phyloP scores from a whole-genome alignment of 2,797 vertebrate genomes.

The Amphiprion clarkii region DNA sequence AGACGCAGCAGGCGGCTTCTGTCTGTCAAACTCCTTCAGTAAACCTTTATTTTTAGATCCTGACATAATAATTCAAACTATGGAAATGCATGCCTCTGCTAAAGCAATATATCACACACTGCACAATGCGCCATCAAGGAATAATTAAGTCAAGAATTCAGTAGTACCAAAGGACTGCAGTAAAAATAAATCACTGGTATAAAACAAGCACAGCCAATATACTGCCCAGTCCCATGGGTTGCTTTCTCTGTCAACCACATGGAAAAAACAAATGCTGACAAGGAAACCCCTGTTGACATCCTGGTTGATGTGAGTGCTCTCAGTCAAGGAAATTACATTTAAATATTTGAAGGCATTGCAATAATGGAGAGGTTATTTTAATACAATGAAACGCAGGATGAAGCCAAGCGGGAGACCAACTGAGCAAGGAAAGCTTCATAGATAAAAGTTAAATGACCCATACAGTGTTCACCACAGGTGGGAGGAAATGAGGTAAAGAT shows the following conservation, averaged over 20 bases:
- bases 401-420: slow-evolving; percentile 25
- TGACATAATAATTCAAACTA: slow-evolving; percentile 41
- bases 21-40: slow-evolving; percentile 44
- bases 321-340: slow-evolving; percentile 55
- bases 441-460: slow-evolving; percentile 60
- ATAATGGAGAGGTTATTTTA: neutral
- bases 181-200: slow-evolving; percentile 45
- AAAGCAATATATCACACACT: slow-evolving; percentile 20
- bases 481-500: slow-evolving; percentile 27
- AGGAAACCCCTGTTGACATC: slow-evolving; percentile 50
- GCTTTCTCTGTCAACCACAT: slow-evolving; percentile 29
- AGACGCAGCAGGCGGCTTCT: slow-evolving; percentile 41
- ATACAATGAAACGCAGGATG: slow-evolving; percentile 19
- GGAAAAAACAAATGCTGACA: slow-evolving; percentile 51
- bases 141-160: slow-evolving; percentile 54
- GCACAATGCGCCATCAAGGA: slow-evolving; percentile 8
- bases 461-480: slow-evolving; percentile 24
- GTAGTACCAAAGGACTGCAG: slow-evolving; percentile 23
- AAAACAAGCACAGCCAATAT: slow-evolving; percentile 31
- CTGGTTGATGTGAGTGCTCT: slow-evolving; percentile 51
- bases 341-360: slow-evolving; percentile 60
- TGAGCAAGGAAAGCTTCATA: slow-evolving; percentile 34
- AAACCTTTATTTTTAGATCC: slow-evolving; percentile 22
- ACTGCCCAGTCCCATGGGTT: slow-evolving; percentile 31
- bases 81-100: slow-evolving; percentile 12